A percentile compares a stretch with the other conserved stretches of the same genome.
phyloP scores from a whole-genome alignment of 2,888 invertebrate species.

The Hypena proboscidalis region DNA sequence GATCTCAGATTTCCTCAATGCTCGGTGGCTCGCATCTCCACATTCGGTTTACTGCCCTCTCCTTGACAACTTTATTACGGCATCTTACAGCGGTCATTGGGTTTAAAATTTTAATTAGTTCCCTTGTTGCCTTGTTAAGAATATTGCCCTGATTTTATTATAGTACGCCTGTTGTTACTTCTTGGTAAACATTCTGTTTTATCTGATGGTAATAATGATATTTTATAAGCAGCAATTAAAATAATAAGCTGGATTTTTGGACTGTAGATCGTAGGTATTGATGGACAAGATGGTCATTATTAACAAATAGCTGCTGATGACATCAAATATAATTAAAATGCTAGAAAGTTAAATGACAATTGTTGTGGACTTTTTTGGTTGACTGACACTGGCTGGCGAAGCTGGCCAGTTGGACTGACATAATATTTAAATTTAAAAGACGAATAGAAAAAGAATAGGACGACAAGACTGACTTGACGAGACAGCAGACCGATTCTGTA shows the following conservation, averaged over 20 bases:
- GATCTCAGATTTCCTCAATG: conserved; percentile 44
- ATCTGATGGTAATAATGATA: conserved; percentile 44
- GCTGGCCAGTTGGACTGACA: too few relatives aligned
- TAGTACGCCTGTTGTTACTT: conserved; percentile 50
- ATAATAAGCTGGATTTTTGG: conserved; percentile 5
- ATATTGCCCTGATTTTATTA: conserved; percentile 65
- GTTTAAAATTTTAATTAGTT: conserved; percentile 72
- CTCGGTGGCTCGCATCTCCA: conserved; percentile 44
- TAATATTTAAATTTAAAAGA: too few relatives aligned
- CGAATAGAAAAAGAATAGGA: too few relatives aligned
- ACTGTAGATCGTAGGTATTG: background rate
- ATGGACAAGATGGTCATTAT: too few relatives aligned
- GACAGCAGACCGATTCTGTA: too few relatives aligned
- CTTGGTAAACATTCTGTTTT: conserved; percentile 48
- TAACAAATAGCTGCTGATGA: too few relatives aligned
- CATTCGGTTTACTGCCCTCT: conserved; percentile 56
- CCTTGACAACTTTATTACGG: conserved; percentile 66
- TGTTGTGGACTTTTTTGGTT: too few relatives aligned
- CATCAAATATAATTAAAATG: too few relatives aligned
- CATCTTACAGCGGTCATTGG: conserved; percentile 61
- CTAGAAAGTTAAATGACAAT: too few relatives aligned
- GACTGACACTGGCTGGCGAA: too few relatives aligned
- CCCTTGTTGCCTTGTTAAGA: conserved; percentile 69
- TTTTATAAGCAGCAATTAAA: conserved; percentile 18
- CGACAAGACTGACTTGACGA: too few relatives aligned